Conservation (phyloP, 2,113 vertebrate species). For the Hemichromis elongatus region DNA sequence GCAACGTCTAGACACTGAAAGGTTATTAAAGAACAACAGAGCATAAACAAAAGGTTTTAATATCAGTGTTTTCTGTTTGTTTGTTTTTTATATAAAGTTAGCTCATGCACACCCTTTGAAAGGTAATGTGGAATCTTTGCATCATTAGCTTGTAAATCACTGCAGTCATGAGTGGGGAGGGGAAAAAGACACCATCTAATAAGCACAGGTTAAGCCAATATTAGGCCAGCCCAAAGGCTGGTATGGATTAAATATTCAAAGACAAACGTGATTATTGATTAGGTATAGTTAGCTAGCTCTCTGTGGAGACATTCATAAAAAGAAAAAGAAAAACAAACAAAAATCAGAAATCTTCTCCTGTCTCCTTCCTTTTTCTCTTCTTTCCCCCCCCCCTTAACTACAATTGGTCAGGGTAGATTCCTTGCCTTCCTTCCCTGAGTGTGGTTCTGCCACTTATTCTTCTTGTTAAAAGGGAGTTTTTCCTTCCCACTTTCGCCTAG, state of each 20-base stretch:
- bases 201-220: neutral
- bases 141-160: conserved; percentile 51
- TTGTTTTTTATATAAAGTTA: neutral
- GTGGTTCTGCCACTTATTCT: neutral
- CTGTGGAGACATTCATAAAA: neutral
- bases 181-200: neutral
- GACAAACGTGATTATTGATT: conserved; percentile 5
- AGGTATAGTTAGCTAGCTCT: neutral
- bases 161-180: neutral
- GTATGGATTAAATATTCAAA: neutral
- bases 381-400: neutral
- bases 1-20: conserved; percentile 7
- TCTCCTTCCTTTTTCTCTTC: neutral
- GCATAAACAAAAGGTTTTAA: neutral
- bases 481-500: neutral
- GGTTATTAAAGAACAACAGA: neutral
- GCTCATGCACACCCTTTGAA: neutral
- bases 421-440: neutral
- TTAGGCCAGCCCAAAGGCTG: neutral
- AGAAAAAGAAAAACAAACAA: neutral
- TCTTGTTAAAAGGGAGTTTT: neutral
- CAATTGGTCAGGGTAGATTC: neutral
- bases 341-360: neutral
- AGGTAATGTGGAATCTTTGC: neutral
- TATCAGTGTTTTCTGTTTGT: neutral